These are phyloP conservation scores for Drosophila ogumai DNA, from an alignment of 1,140 invertebrate genomes.

Conservation along the genomic window DNA sequence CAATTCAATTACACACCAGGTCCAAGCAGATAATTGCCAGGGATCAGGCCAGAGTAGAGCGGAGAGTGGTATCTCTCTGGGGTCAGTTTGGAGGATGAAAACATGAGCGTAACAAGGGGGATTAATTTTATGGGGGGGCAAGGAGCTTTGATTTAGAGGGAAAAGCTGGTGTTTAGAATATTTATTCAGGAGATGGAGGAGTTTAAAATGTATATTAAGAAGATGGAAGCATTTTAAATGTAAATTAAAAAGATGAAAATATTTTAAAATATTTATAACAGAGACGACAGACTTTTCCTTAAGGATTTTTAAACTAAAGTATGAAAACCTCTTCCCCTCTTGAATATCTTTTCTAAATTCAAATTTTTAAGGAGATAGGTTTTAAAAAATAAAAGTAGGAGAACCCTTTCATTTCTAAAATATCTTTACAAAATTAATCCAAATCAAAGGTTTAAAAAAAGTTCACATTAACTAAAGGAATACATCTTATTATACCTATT, in stretches of 20 bases:
- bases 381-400: no score
- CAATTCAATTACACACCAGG: slow-evolving; percentile 45
- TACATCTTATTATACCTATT: background rate
- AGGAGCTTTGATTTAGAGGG: background rate
- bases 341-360: no score
- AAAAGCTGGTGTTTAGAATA: background rate
- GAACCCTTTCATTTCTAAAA: no score
- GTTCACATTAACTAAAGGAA: background rate
- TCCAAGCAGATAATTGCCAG: slow-evolving; percentile 23
- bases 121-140: background rate
- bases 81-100: background rate
- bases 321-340: no score
- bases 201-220: background rate
- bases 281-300: no score
- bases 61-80: background rate
- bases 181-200: background rate
- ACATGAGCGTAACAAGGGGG: slow-evolving; percentile 5
- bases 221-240: background rate
- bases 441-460: no score
- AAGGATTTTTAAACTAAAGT: no score
- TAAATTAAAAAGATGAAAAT: no score
- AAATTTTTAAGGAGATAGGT: no score
- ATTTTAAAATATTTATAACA: background rate
- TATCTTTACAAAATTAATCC: no score
- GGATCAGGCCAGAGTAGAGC: background rate